Base-by-base conservation (phyloP, 2,888 invertebrate genomes). In the Eupithecia vulgata region DNA sequence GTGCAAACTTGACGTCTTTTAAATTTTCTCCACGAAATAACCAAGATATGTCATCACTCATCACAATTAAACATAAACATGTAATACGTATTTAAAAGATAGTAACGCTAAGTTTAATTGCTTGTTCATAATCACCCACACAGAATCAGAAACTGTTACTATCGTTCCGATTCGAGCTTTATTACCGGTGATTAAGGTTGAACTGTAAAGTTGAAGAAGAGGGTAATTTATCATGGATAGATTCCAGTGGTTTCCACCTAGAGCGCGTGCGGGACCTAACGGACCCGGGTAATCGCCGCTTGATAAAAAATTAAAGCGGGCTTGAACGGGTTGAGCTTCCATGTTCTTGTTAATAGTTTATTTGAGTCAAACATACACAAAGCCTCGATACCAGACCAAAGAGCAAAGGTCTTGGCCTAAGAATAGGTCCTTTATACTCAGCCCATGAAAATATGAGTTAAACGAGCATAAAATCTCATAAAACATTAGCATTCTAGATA, bases 221-320 rank as follows among this genome's bases (percentile, higher is more conserved):
- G 74, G 77, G 82, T 83, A 83, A 85, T 87, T 85, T 84, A 85
- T 85, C 80, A 83, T 76, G 81, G 80, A 84, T 83, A 84, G 84
- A 85, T 86, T 82, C 85, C 79, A 82, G 81, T 82, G 84, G 84
- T 86, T 84, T 83, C 82, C 84, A 64, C 67, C 66, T 52, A 71
- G 72, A 67, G 78, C 89, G 88, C 90, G 87, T 88, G 90, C 90
- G 86, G 84, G 82, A 81, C 81, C 83, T 93, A 92, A 93, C 93
- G 91, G 92, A 82, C 84, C 74, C 79, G 80, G 86, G 90, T 91
- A 90, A 92, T 92, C 91, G 88, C 85, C 73, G 77, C 79, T 84
- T 81, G 90, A 90, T 91, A 91, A 91, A 91, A 91, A 92, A 90
- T 81, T 71, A 45, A 75, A 72, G 35, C 65, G 52, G 62, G 71